Base-by-base conservation (phyloP, 2,797 vertebrate species). In the Streptopelia turtur region DNA sequence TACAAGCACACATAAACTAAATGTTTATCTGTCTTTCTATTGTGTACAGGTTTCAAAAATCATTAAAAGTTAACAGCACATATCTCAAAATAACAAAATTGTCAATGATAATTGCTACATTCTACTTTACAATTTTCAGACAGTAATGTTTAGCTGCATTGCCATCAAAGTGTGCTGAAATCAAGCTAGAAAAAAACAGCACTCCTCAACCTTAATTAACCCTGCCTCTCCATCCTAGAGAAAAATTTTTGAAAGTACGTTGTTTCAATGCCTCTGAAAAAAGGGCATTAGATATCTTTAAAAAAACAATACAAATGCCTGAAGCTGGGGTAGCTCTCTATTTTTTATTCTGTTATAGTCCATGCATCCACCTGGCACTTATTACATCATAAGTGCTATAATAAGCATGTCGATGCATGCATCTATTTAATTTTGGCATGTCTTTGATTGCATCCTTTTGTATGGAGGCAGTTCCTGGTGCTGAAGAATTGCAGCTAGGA, bases 401-500 rank as follows among this genome's bases (percentile, higher is more conserved):
- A 89, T 93, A 89, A 95, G 83, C 83, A 89, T 83, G 87, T 93
- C 33, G 8, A 86, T 89, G 83, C 68, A n/a, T 2, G 16, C 92
- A 83, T 89, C 83, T 75, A 85, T 89, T 97, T 95, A 91, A 96
- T 94, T 94, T 95, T 90, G 87, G 92, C 94, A 84, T 93, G 85
- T 95, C 78, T 76, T 92, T 96, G 96, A 95, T 96, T 97, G 92
- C 69, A 80, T 68, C 69, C 59, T 84, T 89, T 96, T 96, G 88
- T 94, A 90, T 28, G 11, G 71, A 79, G 61, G 50, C 83, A 88
- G 82, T 79, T 65, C 94, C 61, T 82, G 37, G 77, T 66, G 88
- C 81, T 93, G 93, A 87, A 92, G 95, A 89, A 30, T 52, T 95
- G 90, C 72, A 91, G 59, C 89, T 92, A 74, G 77, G 75, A 87